Evolutionary conservation across 2,797 vertebrate species (phyloP).

Genomic region (Scarus forsteni): DNA sequence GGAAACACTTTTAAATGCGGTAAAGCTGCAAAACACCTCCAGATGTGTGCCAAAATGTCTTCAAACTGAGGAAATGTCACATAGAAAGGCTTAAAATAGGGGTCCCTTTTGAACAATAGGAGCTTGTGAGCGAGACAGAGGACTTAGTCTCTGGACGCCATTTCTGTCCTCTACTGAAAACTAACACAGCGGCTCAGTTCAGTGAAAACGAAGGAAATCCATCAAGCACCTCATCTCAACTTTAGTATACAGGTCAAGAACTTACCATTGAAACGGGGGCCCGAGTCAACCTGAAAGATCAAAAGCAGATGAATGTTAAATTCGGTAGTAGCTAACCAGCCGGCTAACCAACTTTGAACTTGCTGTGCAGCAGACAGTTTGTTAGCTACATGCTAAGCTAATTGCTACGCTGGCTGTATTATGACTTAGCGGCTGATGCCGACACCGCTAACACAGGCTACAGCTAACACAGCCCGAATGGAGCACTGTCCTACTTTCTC

Average conservation of each 20-base stretch:
- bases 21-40: constrained; percentile 81
- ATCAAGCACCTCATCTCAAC: background rate
- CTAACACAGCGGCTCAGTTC: constrained; percentile 61
- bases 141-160: constrained; percentile 99
- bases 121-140: constrained; percentile 95
- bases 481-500: background rate
- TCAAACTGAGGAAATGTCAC: constrained; percentile 31
- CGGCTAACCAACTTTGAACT: constrained; percentile 86
- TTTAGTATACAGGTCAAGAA: constrained; percentile 43
- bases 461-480: constrained; percentile 39
- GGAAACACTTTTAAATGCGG: constrained; percentile 20
- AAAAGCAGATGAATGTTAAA: constrained; percentile 68
- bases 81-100: constrained; percentile 79
- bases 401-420: constrained; percentile 44
- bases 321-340: constrained; percentile 69
- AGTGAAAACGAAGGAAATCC: constrained; percentile 27
- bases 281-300: constrained; percentile 90
- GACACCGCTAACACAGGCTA: constrained; percentile 42
- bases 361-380: constrained; percentile 69
- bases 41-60: constrained; percentile 59
- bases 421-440: constrained; percentile 48
- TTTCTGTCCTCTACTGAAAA: constrained; percentile 89
- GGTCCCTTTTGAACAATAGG: constrained; percentile 98
- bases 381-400: constrained; percentile 64
- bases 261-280: constrained; percentile 96